Percentiles rank a stretch among this genome's conserved stretches.
These are phyloP conservation scores for Leucophora obtusa DNA, from an alignment of 2,888 invertebrate species.

Conservation along the genomic window DNA sequence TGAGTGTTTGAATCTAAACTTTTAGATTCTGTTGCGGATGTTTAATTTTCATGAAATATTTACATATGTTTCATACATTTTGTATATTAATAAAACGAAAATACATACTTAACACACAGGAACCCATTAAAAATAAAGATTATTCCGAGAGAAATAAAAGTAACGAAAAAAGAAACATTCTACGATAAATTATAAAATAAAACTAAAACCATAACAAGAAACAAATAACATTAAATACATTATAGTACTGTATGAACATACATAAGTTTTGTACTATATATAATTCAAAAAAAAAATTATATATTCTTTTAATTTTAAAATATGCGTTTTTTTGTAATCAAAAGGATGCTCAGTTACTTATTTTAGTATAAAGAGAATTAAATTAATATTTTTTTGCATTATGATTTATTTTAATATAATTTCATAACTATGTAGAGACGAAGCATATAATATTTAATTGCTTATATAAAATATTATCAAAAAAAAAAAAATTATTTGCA, in stretches of 20 bases:
- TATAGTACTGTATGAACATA: not conserved
- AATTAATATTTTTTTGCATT: not conserved
- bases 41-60: conserved; percentile 55
- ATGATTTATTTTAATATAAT: not conserved
- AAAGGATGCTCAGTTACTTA: conserved; percentile 37
- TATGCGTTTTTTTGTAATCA: conserved; percentile 1
- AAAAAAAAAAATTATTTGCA: not conserved
- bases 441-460: not conserved
- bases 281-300: too few species aligned
- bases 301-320: not conserved
- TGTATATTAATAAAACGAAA: not conserved
- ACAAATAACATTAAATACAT: not conserved
- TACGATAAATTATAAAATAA: not conserved
- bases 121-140: not conserved
- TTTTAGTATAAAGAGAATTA: not conserved
- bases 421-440: not conserved
- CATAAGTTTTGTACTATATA: not conserved
- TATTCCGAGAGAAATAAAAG: not conserved
- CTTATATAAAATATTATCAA: not conserved
- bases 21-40: not conserved
- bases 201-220: conserved; percentile 1
- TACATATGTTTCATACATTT: conserved; percentile 57
- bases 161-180: not conserved
- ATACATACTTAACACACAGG: not conserved
- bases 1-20: not conserved